phyloP scores from a whole-genome alignment of 2,113 vertebrate genomes.

The Neodontobutis hainanensis region DNA sequence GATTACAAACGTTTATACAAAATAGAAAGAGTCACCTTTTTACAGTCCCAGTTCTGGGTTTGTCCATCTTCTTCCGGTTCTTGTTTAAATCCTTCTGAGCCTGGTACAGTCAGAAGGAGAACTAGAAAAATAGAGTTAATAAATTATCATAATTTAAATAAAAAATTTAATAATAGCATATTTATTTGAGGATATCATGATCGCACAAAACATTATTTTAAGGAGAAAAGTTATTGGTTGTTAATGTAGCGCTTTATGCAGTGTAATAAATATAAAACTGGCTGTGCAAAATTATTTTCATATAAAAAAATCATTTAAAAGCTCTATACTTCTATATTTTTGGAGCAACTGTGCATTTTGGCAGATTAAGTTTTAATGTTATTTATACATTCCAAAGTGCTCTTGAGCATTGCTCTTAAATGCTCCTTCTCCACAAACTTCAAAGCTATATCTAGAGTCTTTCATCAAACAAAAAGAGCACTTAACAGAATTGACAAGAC shows the following conservation, averaged over 20 bases:
- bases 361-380: not conserved
- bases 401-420: not conserved
- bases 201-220: no score
- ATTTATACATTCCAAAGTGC: slow-evolving; percentile 17
- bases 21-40: slow-evolving; percentile 79
- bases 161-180: not conserved
- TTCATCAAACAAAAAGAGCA: slow-evolving; percentile 40
- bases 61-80: slow-evolving; percentile 83
- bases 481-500: slow-evolving; percentile 30
- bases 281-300: no score
- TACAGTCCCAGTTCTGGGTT: slow-evolving; percentile 89
- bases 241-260: no score
- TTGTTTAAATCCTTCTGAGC: slow-evolving; percentile 84
- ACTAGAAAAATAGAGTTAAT: slow-evolving; percentile 73
- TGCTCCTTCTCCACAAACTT: slow-evolving; percentile 43
- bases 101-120: slow-evolving; percentile 89
- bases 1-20: not conserved
- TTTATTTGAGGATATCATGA: not conserved
- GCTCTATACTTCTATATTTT: no score
- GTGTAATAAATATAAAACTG: no score
- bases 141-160: slow-evolving; percentile 19
- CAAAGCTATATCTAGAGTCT: slow-evolving; percentile 39
- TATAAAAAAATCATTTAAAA: no score
- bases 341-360: no score
- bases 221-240: no score